Conservation (phyloP, 2,797 vertebrate genomes). For the Telmatherina bonti region DNA sequence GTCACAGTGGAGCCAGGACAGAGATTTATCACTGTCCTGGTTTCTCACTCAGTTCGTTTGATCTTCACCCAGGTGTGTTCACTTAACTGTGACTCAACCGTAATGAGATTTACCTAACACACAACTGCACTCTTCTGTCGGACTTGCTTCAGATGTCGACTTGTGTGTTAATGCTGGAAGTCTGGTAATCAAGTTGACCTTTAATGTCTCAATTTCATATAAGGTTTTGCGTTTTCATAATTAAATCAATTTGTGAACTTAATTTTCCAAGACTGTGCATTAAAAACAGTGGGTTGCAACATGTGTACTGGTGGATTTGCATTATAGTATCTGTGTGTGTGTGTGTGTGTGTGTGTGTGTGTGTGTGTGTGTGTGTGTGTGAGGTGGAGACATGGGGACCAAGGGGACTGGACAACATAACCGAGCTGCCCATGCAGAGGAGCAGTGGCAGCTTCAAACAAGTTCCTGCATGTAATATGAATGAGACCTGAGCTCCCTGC, state of each 20-base stretch:
- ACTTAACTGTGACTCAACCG: constrained; percentile 71
- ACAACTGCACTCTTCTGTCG: constrained; percentile 31
- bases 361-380: constrained; percentile 46
- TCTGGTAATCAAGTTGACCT: constrained; percentile 18
- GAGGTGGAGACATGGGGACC: constrained; percentile 40
- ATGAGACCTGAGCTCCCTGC: constrained; percentile 72
- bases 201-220: constrained; percentile 15
- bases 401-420: constrained; percentile 57
- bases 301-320: constrained; percentile 43
- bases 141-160: constrained; percentile 29
- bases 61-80: constrained; percentile 76
- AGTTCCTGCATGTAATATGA: constrained; percentile 80
- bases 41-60: constrained; percentile 67
- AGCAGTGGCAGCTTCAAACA: constrained; percentile 75
- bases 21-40: constrained; percentile 67
- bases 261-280: constrained; percentile 12
- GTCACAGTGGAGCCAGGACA: constrained; percentile 63
- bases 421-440: constrained; percentile 67
- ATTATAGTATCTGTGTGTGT: constrained; percentile 41
- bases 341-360: constrained; percentile 44
- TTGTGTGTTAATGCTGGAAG: constrained; percentile 20
- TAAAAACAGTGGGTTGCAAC: constrained; percentile 38
- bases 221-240: constrained; percentile 9
- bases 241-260: constrained; percentile 19
- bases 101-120: constrained; percentile 67